phyloP scores from a whole-genome alignment of 2,113 vertebrate genomes.

The Lamprologus lemairii region DNA sequence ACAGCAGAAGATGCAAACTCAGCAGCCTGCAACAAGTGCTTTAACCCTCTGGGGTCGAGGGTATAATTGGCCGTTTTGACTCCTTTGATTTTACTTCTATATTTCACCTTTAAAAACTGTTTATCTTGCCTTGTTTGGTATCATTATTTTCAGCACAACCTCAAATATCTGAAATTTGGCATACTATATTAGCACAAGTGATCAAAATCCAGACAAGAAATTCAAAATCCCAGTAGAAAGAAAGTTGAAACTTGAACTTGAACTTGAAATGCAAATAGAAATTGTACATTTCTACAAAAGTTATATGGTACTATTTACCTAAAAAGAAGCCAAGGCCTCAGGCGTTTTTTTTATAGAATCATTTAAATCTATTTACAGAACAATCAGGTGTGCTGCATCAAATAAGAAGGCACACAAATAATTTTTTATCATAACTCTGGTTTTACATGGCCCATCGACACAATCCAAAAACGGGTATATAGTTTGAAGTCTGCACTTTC shows the following conservation, averaged over 20 bases:
- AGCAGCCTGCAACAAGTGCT: neutral
- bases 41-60: neutral
- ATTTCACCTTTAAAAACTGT: too few relatives aligned
- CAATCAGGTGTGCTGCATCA: neutral
- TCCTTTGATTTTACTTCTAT: rapidly evolving
- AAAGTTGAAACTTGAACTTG: too few relatives aligned
- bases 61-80: neutral
- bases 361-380: neutral
- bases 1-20: neutral
- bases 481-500: rapidly evolving
- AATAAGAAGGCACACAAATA: neutral
- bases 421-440: neutral
- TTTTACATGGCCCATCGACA: neutral
- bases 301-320: neutral
- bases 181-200: too few relatives aligned
- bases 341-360: rapidly evolving
- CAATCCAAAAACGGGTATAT: neutral
- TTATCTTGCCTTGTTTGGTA: too few relatives aligned
- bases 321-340: neutral
- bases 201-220: too few relatives aligned
- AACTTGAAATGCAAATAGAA: neutral
- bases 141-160: too few relatives aligned
- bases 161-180: too few relatives aligned
- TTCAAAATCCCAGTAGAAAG: too few relatives aligned
- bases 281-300: neutral